Base-by-base conservation (phyloP, 2,113 vertebrate species). In the Sylvia atricapilla region DNA sequence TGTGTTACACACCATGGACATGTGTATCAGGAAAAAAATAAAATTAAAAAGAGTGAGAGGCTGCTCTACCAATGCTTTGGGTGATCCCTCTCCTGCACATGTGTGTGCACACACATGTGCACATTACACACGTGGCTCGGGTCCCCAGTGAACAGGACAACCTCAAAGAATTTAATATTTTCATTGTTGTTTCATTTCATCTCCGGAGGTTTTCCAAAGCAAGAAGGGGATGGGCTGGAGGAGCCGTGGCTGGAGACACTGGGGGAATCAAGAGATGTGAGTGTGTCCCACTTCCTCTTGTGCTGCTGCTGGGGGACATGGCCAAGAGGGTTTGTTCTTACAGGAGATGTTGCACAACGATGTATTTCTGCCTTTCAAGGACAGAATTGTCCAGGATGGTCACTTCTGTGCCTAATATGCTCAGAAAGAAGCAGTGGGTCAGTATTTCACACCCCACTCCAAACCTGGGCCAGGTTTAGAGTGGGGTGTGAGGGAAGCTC, bases 1-100 rank as follows among this genome's bases (percentile, higher is more conserved):
- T 92, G 76, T 78, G 89, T 87, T 84, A 93, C 91, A 70, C 89
- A 64, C 47, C 56, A 19, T 15, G 68, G 94, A 94, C 93, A 90
- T 93, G 94, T 90, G 89, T 84, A 90, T 39, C 52, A 63, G 80
- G 60, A 33, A 70, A 80, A 79, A 93, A 90, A 90, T 37, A n/a
- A 73, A 87, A 94, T 46, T 52, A 68, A 85, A 93, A 84, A 33
- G 41, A 56, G 24, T 19, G 21, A 59, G 62, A 47, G 13, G 23
- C 19, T 70, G 35, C 53, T 84, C 21, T 59, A 8, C n/a, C 24
- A 16, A 7, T 15, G 47, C 24, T 86, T 67, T 50, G 75, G 77
- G 50, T 78, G 72, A 50, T 70, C 68, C 31, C 31, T 46, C 23
- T 66, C 67, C 50, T 87, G 66, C 60, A 35, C 33, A 15, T 2